Evolutionary conservation across 1,140 invertebrate genomes (phyloP).

Genomic region (Chionoecetes opilio): DNA sequence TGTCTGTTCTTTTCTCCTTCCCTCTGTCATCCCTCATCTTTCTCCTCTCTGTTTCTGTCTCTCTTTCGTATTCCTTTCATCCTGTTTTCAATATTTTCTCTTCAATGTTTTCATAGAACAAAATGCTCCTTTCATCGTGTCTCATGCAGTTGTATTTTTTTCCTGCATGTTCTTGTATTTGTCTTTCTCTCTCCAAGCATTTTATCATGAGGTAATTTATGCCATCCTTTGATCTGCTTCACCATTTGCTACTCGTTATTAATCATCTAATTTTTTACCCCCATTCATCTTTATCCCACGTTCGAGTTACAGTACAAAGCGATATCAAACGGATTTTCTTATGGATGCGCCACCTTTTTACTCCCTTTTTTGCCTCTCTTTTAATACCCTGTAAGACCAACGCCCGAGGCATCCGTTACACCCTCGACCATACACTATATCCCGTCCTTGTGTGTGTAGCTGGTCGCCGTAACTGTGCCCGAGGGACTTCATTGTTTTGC

Average conservation of each 20-base stretch:
- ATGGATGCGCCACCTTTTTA: neutral
- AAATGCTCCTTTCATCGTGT: neutral
- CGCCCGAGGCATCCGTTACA: neutral
- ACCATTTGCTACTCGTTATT: neutral
- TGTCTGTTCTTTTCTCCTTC: neutral
- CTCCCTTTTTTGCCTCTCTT: neutral
- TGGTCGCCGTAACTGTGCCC: neutral
- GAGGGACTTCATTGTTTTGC: too few relatives aligned
- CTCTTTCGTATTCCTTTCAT: constrained; percentile 29
- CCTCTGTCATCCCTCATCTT: neutral
- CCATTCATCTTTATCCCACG: neutral
- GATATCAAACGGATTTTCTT: constrained; percentile 11
- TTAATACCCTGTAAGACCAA: neutral
- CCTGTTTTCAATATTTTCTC: neutral
- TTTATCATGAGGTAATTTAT: neutral
- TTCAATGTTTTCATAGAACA: neutral
- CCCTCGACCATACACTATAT: too few relatives aligned
- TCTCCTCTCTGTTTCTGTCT: neutral
- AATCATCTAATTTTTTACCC: neutral
- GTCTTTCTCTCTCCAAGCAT: neutral
- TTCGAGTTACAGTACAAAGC: neutral
- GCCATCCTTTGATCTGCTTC: neutral
- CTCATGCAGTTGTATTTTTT: neutral
- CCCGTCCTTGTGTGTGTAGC: neutral
- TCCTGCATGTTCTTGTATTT: neutral